Percentiles rank a stretch among this genome's conserved stretches.
Conservation (phyloP, 2,888 invertebrate genomes). For the Mantis religiosa region DNA sequence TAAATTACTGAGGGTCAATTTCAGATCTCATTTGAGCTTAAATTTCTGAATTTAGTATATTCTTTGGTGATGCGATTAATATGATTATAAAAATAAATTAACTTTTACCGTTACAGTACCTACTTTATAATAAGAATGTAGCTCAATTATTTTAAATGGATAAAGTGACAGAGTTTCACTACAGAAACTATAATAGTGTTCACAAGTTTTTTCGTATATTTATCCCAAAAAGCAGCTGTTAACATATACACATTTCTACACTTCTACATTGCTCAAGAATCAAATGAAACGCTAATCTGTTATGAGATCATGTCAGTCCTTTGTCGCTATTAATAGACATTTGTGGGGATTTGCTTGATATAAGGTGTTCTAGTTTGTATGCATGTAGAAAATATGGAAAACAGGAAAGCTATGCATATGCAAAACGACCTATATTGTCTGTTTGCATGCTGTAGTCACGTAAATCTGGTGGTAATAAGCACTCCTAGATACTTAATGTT, state of each 20-base stretch:
- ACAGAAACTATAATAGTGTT: no score
- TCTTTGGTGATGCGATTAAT: no score
- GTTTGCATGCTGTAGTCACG: not conserved
- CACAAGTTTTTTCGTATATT: no score
- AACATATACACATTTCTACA: not conserved
- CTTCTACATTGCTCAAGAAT: not conserved
- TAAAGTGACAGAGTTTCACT: no score
- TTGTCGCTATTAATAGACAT: not conserved
- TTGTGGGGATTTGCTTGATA: not conserved
- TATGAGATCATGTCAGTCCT: no score
- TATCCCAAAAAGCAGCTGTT: not conserved
- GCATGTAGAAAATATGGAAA: not conserved
- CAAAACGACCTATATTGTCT: not conserved
- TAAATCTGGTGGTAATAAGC: not conserved
- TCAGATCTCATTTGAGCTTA: no score
- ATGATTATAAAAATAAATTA: no score
- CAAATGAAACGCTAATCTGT: not conserved
- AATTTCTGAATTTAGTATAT: no score
- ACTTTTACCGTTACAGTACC: no score
- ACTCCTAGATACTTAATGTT: not conserved
- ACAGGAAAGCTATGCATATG: not conserved
- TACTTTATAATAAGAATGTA: no score
- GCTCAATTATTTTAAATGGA: no score
- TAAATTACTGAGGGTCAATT: no score
- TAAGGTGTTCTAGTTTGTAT: not conserved